Base-by-base conservation (phyloP, 2,113 vertebrate genomes). In the Dissostichus mawsoni region DNA sequence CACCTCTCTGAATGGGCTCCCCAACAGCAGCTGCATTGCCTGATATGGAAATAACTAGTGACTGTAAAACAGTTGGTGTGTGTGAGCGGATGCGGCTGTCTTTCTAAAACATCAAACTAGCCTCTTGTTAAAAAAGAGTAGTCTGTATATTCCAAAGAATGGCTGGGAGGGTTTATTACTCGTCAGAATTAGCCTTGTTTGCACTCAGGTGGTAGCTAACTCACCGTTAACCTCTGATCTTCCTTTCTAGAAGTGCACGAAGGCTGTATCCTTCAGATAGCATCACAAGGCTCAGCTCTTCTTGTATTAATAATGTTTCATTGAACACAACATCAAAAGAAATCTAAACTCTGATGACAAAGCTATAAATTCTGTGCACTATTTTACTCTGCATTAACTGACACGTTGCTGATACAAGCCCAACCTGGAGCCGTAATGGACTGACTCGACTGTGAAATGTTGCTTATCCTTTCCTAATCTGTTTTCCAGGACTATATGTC, bases 11-110 rank as follows among this genome's bases (percentile, higher is more conserved):
- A 87, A 78, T 69, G 84, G 61, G 62, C 78, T 51, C 48, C 47
- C 76, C 44, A 23, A 55, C 75, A 20, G 57, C 71, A 63, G 69
- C 78, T 87, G 29, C 74, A 87, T 88, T 83, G 69, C 85, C 89
- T 84, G 84, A 91, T 91, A 91, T 90, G 90, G 88, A 80, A 83
- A 82, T 81, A 86, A 76, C 56, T 69, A 23, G 78, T 72, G 76
- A 76, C 73, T 84, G 65, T 76, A 53, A 80, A 83, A 69, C 74
- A 23, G 67, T 68, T n/a, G 11, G 59, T 64, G 65, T 76, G 61
- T 75, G 68, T 53, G 55, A 58, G 72, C 52, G 61, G 45, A 68
- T 23, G 17, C 16, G 59, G 50, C 50, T 41, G 44, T 72, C 57
- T 58, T 74, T 68, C 72, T 17, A 75, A 78, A 69, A 56, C 14